phyloP scores from a whole-genome alignment of 2,113 vertebrate genomes.

The Plestiodon gilberti region DNA sequence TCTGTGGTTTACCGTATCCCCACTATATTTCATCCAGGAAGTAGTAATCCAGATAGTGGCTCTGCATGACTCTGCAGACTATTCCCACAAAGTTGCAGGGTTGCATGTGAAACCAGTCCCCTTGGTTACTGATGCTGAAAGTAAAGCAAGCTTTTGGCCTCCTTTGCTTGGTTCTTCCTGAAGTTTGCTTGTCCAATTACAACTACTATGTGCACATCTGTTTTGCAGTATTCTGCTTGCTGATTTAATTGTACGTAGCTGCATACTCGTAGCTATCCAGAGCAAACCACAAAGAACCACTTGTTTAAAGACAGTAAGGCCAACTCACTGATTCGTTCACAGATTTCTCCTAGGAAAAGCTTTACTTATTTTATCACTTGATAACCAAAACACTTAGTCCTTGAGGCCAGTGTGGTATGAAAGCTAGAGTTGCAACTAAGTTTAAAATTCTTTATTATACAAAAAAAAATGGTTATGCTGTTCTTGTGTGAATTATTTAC shows the following conservation, averaged over 20 bases:
- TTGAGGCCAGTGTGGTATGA: background rate
- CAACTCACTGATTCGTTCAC: background rate
- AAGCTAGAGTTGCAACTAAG: background rate
- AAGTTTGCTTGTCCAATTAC: accelerated
- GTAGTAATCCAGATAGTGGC: constrained; percentile 50
- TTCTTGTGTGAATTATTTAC: background rate
- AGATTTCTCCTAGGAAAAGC: background rate
- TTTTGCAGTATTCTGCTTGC: constrained; percentile 40
- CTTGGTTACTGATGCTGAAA: constrained; percentile 49
- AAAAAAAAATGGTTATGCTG: background rate
- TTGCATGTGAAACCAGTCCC: constrained; percentile 46
- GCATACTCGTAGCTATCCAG: constrained; percentile 30
- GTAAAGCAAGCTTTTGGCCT: constrained; percentile 26
- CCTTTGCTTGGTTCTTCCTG: constrained; percentile 29
- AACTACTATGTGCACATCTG: constrained; percentile 56
- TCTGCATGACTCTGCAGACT: constrained; percentile 28
- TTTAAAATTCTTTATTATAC: background rate
- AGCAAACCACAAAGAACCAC: constrained; percentile 54
- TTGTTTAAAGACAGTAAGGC: constrained; percentile 36
- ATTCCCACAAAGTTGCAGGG: constrained; percentile 54
- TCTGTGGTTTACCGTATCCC: background rate
- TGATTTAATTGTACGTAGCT: constrained; percentile 58
- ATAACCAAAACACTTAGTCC: background rate
- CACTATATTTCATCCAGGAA: constrained; percentile 30
- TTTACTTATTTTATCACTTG: background rate